phyloP scores from a whole-genome alignment of 2,888 invertebrate genomes.

The Smittia aterrima region DNA sequence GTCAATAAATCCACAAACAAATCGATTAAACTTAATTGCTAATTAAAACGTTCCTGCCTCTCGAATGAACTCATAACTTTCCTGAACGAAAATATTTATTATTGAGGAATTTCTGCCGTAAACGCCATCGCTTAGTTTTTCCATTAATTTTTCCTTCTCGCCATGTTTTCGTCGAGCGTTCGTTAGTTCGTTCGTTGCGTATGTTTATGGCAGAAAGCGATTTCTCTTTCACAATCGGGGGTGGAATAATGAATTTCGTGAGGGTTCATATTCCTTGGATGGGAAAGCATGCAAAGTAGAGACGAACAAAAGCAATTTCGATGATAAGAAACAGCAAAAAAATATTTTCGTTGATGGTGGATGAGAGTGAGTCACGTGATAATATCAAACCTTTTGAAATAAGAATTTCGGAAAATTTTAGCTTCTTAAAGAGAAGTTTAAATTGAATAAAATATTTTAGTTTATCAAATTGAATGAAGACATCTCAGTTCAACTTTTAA shows the following conservation, averaged over 20 bases:
- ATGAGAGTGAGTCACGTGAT: too few relatives aligned
- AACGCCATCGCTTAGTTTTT: constrained; percentile 10
- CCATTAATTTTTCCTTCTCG: neutral
- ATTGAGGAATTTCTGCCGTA: neutral
- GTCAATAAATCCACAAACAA: neutral
- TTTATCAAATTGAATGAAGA: too few relatives aligned
- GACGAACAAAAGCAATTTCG: too few relatives aligned
- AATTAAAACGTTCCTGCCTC: neutral
- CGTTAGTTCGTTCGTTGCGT: neutral
- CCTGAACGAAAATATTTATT: neutral
- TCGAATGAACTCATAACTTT: neutral
- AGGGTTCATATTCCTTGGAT: neutral
- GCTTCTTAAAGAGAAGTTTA: too few relatives aligned
- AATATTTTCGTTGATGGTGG: too few relatives aligned
- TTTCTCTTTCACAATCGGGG: neutral
- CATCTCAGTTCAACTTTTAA: too few relatives aligned
- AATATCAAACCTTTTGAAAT: too few relatives aligned
- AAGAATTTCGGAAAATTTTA: too few relatives aligned
- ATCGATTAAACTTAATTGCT: neutral
- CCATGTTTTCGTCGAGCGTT: neutral
- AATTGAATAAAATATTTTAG: too few relatives aligned
- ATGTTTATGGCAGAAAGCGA: constrained; percentile 4
- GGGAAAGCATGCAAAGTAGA: too few relatives aligned
- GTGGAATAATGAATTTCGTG: neutral
- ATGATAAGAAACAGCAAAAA: too few relatives aligned